Evolutionary conservation across 2,888 invertebrate species (phyloP).

Genomic region (Pristionchus exspectatus): DNA sequence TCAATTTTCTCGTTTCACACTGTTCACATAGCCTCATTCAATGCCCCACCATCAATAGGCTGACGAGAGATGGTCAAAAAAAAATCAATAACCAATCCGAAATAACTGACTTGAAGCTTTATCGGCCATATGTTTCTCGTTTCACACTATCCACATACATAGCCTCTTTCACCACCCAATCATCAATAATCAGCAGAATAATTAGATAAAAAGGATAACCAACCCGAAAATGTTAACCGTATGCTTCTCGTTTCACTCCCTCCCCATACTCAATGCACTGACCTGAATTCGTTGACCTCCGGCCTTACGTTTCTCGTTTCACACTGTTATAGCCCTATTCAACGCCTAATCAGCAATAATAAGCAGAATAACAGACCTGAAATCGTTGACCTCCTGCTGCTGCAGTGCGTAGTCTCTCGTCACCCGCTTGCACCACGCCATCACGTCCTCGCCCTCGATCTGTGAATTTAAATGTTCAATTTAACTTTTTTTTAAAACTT

Average conservation of each 20-base stretch:
- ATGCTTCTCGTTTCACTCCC: too few relatives aligned
- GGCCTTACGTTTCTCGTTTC: too few relatives aligned
- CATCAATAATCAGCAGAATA: too few relatives aligned
- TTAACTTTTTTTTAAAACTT: not conserved
- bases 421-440: conserved; percentile 72
- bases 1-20: not conserved
- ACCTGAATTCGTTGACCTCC: not conserved
- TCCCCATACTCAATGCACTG: too few relatives aligned
- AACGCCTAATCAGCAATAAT: not conserved
- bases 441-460: conserved; percentile 65
- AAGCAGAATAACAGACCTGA: conserved; percentile 62
- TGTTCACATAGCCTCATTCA: not conserved
- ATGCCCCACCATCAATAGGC: too few relatives aligned
- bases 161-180: not conserved
- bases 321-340: not conserved
- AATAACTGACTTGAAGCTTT: too few relatives aligned
- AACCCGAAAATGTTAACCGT: too few relatives aligned
- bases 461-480: conserved; percentile 23
- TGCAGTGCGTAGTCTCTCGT: conserved; percentile 65
- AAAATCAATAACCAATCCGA: too few relatives aligned
- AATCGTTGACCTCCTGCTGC: conserved; percentile 68
- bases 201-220: too few relatives aligned
- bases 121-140: too few relatives aligned
- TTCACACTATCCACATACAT: not conserved
- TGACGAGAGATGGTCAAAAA: too few relatives aligned